These are phyloP conservation scores for Chrysodeixis includens DNA, from an alignment of 2,888 invertebrate genomes.

Conservation along the genomic window DNA sequence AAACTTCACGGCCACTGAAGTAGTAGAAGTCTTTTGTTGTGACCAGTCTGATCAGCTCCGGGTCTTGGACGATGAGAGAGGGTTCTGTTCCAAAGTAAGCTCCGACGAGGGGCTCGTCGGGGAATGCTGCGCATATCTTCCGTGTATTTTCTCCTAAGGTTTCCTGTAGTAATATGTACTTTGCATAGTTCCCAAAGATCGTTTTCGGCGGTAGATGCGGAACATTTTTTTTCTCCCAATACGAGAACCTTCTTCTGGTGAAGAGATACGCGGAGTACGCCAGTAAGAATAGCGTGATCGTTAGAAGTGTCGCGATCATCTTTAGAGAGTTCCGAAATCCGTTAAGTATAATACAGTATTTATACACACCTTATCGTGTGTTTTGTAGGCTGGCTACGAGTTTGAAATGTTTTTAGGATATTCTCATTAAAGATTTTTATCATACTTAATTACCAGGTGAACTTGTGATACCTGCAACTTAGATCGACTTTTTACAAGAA, in stretches of 20 bases:
- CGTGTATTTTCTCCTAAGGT: constrained; percentile 51
- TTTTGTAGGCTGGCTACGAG: constrained; percentile 13
- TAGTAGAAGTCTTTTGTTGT: constrained; percentile 76
- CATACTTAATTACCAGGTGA: too few species aligned
- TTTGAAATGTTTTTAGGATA: neutral
- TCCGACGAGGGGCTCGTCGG: constrained; percentile 71
- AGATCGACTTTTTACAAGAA: too few species aligned
- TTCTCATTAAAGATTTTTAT: neutral
- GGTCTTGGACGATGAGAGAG: constrained; percentile 73
- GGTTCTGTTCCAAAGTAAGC: constrained; percentile 77
- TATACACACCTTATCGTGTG: neutral
- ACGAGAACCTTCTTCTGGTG: constrained; percentile 61
- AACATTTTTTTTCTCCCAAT: constrained; percentile 73
- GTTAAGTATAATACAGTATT: neutral
- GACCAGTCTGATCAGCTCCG: constrained; percentile 70
- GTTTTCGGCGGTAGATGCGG: constrained; percentile 62
- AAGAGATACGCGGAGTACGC: constrained; percentile 50
- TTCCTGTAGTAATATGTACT: constrained; percentile 66
- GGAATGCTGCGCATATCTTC: constrained; percentile 59
- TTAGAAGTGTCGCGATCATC: constrained; percentile 30
- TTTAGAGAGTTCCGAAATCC: constrained; percentile 5
- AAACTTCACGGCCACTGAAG: constrained; percentile 73
- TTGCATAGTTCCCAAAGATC: constrained; percentile 74
- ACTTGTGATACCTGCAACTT: too few species aligned
- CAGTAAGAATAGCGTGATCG: constrained; percentile 18